These are phyloP conservation scores for Arvicanthis niloticus DNA, from an alignment of 2,113 vertebrate genomes.

Conservation along the genomic window DNA sequence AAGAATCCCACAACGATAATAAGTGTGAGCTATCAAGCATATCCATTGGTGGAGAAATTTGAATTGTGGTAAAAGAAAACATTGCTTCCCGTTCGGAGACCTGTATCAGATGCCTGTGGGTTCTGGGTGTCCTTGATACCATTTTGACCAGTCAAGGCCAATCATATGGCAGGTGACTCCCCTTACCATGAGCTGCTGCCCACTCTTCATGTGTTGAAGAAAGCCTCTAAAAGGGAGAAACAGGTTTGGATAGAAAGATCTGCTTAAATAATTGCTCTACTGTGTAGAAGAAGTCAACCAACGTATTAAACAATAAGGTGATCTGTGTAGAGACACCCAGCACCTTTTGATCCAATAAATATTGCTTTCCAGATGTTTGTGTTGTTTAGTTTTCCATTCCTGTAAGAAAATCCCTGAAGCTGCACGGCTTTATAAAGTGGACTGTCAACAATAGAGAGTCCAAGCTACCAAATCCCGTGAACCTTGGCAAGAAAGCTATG, in stretches of 20 bases:
- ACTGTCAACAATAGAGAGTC: background rate
- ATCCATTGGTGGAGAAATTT: slow-evolving; percentile 14
- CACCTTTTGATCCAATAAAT: background rate
- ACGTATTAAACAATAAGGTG: rapidly evolving
- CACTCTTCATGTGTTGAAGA: background rate
- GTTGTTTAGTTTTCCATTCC: background rate
- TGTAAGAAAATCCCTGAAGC: background rate
- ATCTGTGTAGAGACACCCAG: background rate
- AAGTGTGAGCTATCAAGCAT: slow-evolving; percentile 16
- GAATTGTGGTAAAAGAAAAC: background rate
- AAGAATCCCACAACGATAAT: background rate
- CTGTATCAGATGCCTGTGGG: background rate
- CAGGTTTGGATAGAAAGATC: background rate
- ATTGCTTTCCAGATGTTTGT: background rate
- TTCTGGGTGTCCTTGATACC: background rate
- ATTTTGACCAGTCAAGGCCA: background rate
- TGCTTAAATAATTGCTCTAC: background rate
- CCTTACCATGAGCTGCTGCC: background rate
- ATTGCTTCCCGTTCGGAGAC: background rate
- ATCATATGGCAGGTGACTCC: background rate
- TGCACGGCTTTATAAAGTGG: background rate
- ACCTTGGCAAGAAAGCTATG: rapidly evolving
- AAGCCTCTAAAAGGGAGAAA: background rate
- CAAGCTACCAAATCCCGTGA: background rate
- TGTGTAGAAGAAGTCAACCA: background rate